These are phyloP conservation scores for Erpornis zantholeuca DNA, from an alignment of 2,113 vertebrate species.

Conservation along the genomic window DNA sequence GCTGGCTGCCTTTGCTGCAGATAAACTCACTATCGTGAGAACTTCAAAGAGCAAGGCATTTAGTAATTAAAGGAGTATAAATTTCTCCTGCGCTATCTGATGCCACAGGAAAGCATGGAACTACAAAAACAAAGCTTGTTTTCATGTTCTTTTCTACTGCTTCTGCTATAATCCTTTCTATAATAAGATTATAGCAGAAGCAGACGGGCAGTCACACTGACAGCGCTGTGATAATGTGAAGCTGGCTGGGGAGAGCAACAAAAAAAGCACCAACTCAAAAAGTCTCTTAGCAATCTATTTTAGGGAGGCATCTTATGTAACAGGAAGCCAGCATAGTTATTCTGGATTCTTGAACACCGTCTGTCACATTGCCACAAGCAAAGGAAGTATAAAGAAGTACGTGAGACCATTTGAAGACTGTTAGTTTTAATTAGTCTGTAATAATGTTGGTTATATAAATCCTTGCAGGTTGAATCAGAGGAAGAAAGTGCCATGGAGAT, in stretches of 20 bases:
- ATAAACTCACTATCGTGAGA: neutral
- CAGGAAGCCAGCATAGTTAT: constrained; percentile 29
- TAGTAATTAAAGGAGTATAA: neutral
- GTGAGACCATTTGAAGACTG: constrained; percentile 19
- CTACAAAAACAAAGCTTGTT: neutral
- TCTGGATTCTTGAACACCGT: constrained; percentile 34
- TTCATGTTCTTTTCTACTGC: neutral
- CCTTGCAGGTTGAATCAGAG: neutral
- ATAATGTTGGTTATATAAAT: constrained; percentile 27
- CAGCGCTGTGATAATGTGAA: neutral
- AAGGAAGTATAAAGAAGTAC: constrained; percentile 9
- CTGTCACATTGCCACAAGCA: constrained; percentile 17
- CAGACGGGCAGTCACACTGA: neutral
- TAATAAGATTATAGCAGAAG: neutral
- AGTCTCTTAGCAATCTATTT: constrained; percentile 25
- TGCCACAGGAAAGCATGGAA: neutral
- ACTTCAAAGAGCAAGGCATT: neutral
- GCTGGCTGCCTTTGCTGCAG: neutral
- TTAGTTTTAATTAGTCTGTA: constrained; percentile 51
- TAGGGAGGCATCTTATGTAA: constrained; percentile 31
- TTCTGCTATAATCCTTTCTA: too few species aligned
- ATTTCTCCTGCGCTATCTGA: neutral
- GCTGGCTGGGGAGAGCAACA: neutral
- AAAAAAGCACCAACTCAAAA: neutral
- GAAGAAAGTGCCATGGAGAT: neutral